phyloP scores from a whole-genome alignment of 2,113 vertebrate species.

The Oophaga pumilio region DNA sequence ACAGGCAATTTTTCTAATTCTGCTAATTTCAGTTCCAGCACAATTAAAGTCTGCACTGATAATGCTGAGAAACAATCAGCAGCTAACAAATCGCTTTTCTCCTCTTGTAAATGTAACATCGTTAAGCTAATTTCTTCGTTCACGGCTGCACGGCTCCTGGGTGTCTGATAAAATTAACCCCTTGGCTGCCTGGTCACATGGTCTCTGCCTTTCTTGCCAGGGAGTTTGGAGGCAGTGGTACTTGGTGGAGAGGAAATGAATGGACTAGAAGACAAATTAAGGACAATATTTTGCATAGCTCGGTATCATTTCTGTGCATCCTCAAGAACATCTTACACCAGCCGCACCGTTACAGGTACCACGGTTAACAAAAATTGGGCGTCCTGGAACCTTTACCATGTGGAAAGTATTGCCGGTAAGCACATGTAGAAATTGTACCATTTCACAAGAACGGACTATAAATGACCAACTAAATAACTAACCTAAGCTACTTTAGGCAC shows the following conservation, averaged over 20 bases:
- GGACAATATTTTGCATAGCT: background rate
- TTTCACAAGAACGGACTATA: background rate
- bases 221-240: background rate
- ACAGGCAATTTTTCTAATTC: slow-evolving; percentile 92
- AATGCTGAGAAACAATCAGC: slow-evolving; percentile 86
- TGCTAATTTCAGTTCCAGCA: slow-evolving; percentile 97
- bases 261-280: background rate
- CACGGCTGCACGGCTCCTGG: slow-evolving; percentile 72
- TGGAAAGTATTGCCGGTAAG: background rate
- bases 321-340: background rate
- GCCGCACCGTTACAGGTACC: background rate
- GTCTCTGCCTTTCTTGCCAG: background rate
- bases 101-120: slow-evolving; percentile 89
- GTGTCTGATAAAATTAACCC: slow-evolving; percentile 87
- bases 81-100: slow-evolving; percentile 86
- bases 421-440: background rate
- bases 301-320: background rate
- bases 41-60: slow-evolving; percentile 93
- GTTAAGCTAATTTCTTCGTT: slow-evolving; percentile 87
- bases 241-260: background rate
- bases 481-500: background rate
- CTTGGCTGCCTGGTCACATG: slow-evolving; percentile 35
- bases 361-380: background rate
- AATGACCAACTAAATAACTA: background rate
- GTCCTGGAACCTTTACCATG: no score